Conservation (phyloP, 2,888 invertebrate genomes). For the Sphaerophoria taeniata region DNA sequence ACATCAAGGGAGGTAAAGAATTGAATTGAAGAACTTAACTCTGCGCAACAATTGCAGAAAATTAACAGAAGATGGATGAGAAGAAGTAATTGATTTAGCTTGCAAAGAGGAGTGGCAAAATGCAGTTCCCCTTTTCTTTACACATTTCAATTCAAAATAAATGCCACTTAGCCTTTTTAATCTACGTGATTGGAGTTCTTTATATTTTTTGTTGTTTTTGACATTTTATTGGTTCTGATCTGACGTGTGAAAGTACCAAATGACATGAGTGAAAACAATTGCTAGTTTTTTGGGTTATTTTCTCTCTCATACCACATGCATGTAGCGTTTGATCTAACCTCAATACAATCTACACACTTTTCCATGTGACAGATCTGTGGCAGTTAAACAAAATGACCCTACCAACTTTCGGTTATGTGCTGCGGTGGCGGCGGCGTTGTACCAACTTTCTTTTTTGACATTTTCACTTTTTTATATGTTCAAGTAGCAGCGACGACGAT, state of each 20-base stretch:
- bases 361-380: conserved; percentile 44
- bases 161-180: conserved; percentile 60
- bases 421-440: background rate
- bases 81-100: conserved; percentile 66
- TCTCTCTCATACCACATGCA: conserved; percentile 61
- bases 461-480: conserved; percentile 18
- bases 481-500: conserved; percentile 6
- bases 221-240: conserved; percentile 42
- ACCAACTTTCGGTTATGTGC: background rate
- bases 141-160: conserved; percentile 41
- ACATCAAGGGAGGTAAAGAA: conserved; percentile 3
- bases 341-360: conserved; percentile 8
- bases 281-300: conserved; percentile 49
- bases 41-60: conserved; percentile 17
- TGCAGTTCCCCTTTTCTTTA: conserved; percentile 5
- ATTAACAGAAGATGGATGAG: conserved; percentile 23
- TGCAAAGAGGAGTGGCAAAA: conserved; percentile 11
- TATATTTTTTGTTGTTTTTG: conserved; percentile 39
- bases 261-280: conserved; percentile 58
- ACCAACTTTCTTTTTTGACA: conserved; percentile 50
- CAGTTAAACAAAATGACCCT: conserved; percentile 47
- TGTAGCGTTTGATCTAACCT: conserved; percentile 67
- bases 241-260: conserved; percentile 42
- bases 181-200: conserved; percentile 68
- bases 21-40: conserved; percentile 7